phyloP scores from a whole-genome alignment of 2,797 vertebrate genomes.

The Enteromius thamalakanensis region DNA sequence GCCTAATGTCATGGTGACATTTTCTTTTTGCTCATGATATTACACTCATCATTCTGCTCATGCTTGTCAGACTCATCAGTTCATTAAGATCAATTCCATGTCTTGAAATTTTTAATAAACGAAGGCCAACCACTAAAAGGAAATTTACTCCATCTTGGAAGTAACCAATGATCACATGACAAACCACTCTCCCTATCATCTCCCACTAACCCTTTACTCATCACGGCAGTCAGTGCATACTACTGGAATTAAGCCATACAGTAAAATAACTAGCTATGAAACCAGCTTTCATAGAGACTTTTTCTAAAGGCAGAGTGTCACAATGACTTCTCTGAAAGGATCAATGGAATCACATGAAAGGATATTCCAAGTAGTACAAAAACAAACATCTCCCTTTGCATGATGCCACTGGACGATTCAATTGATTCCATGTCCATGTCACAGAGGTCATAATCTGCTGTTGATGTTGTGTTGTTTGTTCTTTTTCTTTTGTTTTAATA shows the following conservation, averaged over 20 bases:
- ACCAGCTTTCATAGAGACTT: constrained; percentile 11
- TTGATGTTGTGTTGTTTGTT: not conserved
- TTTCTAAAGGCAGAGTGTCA: not conserved
- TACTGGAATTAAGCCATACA: constrained; percentile 60
- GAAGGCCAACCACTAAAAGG: constrained; percentile 1
- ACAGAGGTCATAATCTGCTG: not conserved
- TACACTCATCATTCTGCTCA: not conserved
- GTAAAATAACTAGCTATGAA: constrained; percentile 26
- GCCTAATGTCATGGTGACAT: not conserved
- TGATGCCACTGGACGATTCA: constrained; percentile 76
- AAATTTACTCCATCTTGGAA: constrained; percentile 1
- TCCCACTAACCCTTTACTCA: not conserved
- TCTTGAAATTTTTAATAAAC: not conserved
- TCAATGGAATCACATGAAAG: not conserved
- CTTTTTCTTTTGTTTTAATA: not conserved
- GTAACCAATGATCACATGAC: constrained; percentile 9
- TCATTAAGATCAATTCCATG: not conserved
- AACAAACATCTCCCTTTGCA: constrained; percentile 59
- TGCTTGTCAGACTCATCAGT: constrained; percentile 19
- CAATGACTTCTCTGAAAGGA: not conserved
- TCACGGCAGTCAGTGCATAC: constrained; percentile 6
- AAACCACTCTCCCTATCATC: not conserved
- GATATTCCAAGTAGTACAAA: constrained; percentile 18
- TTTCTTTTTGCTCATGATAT: constrained; percentile 6
- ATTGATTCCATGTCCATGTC: not conserved